Evolutionary conservation across 2,888 invertebrate genomes (phyloP).

Genomic region (Odiellus spinosus): DNA sequence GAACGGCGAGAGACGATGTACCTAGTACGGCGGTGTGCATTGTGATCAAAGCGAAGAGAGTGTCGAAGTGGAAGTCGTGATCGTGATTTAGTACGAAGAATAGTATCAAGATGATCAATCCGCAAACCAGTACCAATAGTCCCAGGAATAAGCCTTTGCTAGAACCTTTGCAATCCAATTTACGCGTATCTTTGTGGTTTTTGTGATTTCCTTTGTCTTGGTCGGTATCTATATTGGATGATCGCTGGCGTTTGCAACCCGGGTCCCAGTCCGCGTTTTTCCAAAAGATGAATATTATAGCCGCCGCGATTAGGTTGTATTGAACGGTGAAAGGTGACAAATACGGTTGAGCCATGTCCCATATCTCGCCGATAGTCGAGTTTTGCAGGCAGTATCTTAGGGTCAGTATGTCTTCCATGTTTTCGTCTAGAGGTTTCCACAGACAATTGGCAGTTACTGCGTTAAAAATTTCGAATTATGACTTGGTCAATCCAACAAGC

Average conservation of each 20-base stretch:
- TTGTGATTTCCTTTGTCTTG: neutral
- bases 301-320: constrained; percentile 38
- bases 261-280: neutral
- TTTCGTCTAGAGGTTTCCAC: constrained; percentile 4
- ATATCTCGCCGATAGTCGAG: constrained; percentile 38
- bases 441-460: constrained; percentile 8
- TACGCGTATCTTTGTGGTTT: constrained; percentile 14
- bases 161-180: constrained; percentile 37
- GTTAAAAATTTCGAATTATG: constrained; percentile 2
- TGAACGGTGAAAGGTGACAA: constrained; percentile 40
- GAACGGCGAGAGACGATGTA: constrained; percentile 8
- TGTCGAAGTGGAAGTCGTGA: constrained; percentile 11
- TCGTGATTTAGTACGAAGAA: constrained; percentile 16
- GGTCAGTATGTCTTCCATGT: constrained; percentile 28
- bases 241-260: neutral
- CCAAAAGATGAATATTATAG: constrained; percentile 40
- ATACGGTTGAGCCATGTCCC: constrained; percentile 40
- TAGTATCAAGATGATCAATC: constrained; percentile 16
- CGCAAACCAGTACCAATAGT: constrained; percentile 35
- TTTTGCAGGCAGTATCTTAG: constrained; percentile 38
- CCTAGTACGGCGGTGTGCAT: constrained; percentile 14
- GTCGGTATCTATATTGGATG: neutral
- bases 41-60: constrained; percentile 9
- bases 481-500: neutral
- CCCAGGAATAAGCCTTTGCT: constrained; percentile 40